phyloP scores from a whole-genome alignment of 2,888 invertebrate genomes.

The Galeopsomyia nigrocyanea region DNA sequence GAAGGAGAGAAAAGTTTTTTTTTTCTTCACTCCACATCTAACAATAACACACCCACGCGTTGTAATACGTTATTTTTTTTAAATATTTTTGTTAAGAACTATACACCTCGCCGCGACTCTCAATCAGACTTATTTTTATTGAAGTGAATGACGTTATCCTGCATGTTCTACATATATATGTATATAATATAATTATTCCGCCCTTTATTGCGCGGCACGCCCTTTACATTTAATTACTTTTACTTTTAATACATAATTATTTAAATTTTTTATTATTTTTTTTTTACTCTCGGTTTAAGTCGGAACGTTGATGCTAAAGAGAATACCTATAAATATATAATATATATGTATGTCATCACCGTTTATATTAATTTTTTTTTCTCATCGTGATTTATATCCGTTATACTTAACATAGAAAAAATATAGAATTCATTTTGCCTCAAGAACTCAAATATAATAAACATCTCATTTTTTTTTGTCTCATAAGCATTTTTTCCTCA shows the following conservation, averaged over 20 bases:
- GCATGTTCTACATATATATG: constrained; percentile 55
- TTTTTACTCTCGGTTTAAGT: constrained; percentile 51
- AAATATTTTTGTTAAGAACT: constrained; percentile 41
- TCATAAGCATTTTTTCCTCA: constrained; percentile 48
- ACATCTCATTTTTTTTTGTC: constrained; percentile 51
- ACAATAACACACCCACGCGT: constrained; percentile 43
- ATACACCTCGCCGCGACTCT: constrained; percentile 42
- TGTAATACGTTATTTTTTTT: constrained; percentile 33
- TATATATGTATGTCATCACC: constrained; percentile 57
- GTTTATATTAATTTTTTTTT: constrained; percentile 48
- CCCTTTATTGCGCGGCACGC: constrained; percentile 48
- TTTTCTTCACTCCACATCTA: constrained; percentile 27
- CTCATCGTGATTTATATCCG: constrained; percentile 32
- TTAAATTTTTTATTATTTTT: constrained; percentile 51
- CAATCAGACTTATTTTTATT: constrained; percentile 60
- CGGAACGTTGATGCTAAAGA: constrained; percentile 64
- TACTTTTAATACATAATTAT: constrained; percentile 48
- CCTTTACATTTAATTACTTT: constrained; percentile 41
- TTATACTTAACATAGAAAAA: constrained; percentile 68
- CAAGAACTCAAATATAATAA: constrained; percentile 67
- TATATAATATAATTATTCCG: constrained; percentile 42
- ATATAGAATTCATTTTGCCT: constrained; percentile 68
- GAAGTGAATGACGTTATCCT: constrained; percentile 61
- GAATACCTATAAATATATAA: constrained; percentile 65
- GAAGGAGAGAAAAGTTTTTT: constrained; percentile 14